A percentile compares a stretch with the other conserved stretches of the same genome.
phyloP scores from a whole-genome alignment of 2,888 invertebrate genomes.

The Acanthosepion esculentum region DNA sequence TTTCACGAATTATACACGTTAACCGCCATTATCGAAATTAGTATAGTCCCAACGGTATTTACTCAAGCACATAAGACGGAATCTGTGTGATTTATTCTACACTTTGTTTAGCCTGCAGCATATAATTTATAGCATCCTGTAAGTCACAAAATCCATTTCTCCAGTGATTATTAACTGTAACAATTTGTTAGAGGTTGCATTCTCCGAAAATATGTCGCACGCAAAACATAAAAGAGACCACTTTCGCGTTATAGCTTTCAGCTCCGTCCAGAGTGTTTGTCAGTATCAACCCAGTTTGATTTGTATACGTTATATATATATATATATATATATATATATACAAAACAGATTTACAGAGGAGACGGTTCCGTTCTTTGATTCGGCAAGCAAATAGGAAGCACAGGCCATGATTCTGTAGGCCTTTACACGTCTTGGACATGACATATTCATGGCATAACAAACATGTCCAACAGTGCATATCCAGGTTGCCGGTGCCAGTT shows the following conservation, averaged over 20 bases:
- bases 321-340: neutral
- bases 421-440: slow-evolving; percentile 14
- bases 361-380: neutral
- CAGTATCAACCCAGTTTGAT: neutral
- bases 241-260: neutral
- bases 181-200: neutral
- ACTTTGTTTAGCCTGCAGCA: neutral
- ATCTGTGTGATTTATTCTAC: no score
- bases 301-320: neutral
- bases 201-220: neutral
- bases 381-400: neutral
- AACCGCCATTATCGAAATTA: no score
- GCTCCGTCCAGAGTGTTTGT: neutral
- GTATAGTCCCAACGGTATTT: no score
- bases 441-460: slow-evolving; percentile 18
- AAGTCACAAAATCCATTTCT: neutral
- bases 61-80: no score
- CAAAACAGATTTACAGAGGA: neutral
- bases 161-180: neutral
- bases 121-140: neutral
- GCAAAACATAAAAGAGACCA: neutral
- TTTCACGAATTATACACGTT: no score
- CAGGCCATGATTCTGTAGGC: neutral
- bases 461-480: neutral
- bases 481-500: neutral